These are phyloP conservation scores for Idaea straminata DNA, from an alignment of 2,888 invertebrate genomes.

Conservation along the genomic window DNA sequence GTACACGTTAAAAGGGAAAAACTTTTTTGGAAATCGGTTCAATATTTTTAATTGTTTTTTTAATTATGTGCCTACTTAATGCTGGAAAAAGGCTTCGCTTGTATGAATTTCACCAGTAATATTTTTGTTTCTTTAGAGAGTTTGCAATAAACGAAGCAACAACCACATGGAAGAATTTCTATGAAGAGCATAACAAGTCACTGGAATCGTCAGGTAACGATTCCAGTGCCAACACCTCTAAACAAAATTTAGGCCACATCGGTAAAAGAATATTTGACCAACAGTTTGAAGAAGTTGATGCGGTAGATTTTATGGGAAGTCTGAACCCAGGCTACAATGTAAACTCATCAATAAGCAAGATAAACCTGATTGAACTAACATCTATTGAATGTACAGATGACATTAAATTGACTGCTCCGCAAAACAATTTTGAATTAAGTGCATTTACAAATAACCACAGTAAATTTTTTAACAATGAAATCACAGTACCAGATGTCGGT, in stretches of 20 bases:
- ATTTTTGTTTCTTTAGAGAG: constrained; percentile 46
- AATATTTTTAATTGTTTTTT: no score
- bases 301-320: constrained; percentile 43
- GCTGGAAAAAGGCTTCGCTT: no score
- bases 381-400: constrained; percentile 49
- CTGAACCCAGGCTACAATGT: constrained; percentile 36
- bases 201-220: constrained; percentile 65
- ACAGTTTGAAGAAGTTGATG: constrained; percentile 64
- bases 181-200: constrained; percentile 69
- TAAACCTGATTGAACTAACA: constrained; percentile 45
- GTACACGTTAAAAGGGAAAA: no score
- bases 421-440: constrained; percentile 57
- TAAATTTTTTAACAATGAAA: constrained; percentile 56
- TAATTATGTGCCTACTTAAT: no score
- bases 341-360: constrained; percentile 49
- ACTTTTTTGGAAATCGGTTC: no score
- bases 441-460: constrained; percentile 55
- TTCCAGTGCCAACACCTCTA: constrained; percentile 39
- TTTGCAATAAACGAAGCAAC: constrained; percentile 69
- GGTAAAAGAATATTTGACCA: constrained; percentile 61
- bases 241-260: constrained; percentile 51
- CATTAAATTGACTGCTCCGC: constrained; percentile 41
- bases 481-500: constrained; percentile 40
- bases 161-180: constrained; percentile 72
- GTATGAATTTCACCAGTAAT: not conserved